A percentile compares a stretch with the other conserved stretches of the same genome.
Evolutionary conservation across 2,797 vertebrate genomes (phyloP).

Genomic region (Acipenser ruthenus): DNA sequence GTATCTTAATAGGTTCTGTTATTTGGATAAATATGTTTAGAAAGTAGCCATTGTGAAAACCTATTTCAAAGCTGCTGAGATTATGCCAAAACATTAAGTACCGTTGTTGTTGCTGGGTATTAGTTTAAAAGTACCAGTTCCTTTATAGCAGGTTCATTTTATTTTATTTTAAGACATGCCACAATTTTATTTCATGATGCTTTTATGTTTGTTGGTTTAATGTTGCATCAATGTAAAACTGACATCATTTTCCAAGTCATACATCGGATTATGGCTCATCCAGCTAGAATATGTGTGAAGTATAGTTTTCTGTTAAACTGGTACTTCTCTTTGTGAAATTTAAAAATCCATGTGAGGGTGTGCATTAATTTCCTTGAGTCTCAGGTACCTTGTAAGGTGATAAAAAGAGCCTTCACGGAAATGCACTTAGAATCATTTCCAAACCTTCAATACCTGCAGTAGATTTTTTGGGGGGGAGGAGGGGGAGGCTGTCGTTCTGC

Average conservation of each 20-base stretch:
- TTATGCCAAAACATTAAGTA: slow-evolving; percentile 62
- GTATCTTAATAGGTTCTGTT: background rate
- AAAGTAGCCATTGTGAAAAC: slow-evolving; percentile 29
- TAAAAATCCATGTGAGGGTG: slow-evolving; percentile 34
- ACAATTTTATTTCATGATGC: slow-evolving; percentile 4
- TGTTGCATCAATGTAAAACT: slow-evolving; percentile 40
- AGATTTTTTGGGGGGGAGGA: slow-evolving; percentile 35
- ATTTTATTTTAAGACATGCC: background rate
- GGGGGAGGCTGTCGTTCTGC: slow-evolving; percentile 46
- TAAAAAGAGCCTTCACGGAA: slow-evolving; percentile 17
- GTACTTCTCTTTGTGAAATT: slow-evolving; percentile 19
- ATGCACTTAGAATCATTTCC: slow-evolving; percentile 33
- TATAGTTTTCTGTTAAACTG: slow-evolving; percentile 13
- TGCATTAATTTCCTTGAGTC: slow-evolving; percentile 28
- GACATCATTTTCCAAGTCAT: slow-evolving; percentile 32
- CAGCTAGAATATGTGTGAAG: slow-evolving; percentile 12
- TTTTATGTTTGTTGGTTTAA: slow-evolving; percentile 14
- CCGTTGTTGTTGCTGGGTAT: slow-evolving; percentile 25
- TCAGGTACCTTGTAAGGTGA: background rate
- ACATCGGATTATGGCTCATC: slow-evolving; percentile 28
- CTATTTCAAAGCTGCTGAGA: slow-evolving; percentile 67
- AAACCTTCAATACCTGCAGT: slow-evolving; percentile 35
- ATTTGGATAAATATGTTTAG: background rate
- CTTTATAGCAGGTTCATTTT: too few relatives aligned
- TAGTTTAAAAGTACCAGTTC: too few relatives aligned